Base-by-base conservation (phyloP, 2,113 vertebrate genomes). In the Arothron firmamentum region DNA sequence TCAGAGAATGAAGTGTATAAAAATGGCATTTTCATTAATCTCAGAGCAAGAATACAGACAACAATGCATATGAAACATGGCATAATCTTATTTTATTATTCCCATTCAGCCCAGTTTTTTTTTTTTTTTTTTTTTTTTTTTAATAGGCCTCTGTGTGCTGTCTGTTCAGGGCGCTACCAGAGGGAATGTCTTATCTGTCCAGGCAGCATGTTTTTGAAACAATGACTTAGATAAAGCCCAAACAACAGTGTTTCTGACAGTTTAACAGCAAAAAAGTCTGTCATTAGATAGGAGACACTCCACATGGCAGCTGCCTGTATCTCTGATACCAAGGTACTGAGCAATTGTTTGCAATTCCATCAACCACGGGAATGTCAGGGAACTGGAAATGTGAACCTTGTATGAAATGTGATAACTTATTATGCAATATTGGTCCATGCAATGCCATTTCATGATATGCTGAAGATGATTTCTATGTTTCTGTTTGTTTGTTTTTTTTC, bases 171-270 rank as follows among this genome's bases (percentile, higher is more conserved):
- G 65, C 66, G 75, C 63, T 28, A 76, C 63, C 77, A 80, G 57
- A 64, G 77, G 77, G 75, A 65, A 67, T 69, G 62, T 65, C 75
- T 84, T 86, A 88, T 85, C 84, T 86, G 60, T 46, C 67, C 73
- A 67, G 56, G 73, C 78, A 81, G 79, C 79, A 76, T 81, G 77
- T 85, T 86, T 83, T 72, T 77, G 67, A 84, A 88, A 85, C 82
- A 88, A 74, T 85, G 79, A 70, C 75, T 76, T 49, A 82, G 77
- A 86, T 82, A 82, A 88, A 83, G 59, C 70, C 68, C 51, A 70
- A 77, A 83, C 72, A 84, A 75, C 74, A 83, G 66, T 56, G 73
- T 52, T 77, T 85, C 78, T 77, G 73, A 70, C 75, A 85, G 72
- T 85, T 74, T 59, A 81, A 78, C 70, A 75, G 77, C 72, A 75